Percentiles rank a stretch among this genome's conserved stretches.
Evolutionary conservation across 2,888 invertebrate genomes (phyloP).

Genomic region (Perizoma affinitatum): DNA sequence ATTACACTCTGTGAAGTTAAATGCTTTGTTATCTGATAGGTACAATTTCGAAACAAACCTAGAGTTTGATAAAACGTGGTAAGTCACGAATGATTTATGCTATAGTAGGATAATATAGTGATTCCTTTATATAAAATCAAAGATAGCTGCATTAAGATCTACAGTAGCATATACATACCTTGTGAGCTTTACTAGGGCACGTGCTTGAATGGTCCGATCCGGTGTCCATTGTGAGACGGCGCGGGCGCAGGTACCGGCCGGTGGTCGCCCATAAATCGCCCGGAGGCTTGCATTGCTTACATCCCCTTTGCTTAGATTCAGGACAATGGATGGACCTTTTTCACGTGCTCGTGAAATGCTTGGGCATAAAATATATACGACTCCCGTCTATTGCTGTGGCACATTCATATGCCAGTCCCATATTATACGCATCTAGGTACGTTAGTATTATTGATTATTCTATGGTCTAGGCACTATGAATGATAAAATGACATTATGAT

Average conservation of each 20-base stretch:
- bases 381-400: slow-evolving; percentile 12
- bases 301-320: slow-evolving; percentile 44
- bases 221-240: slow-evolving; percentile 56
- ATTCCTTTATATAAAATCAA: slow-evolving; percentile 5
- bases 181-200: slow-evolving; percentile 36
- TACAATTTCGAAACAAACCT: too few relatives aligned
- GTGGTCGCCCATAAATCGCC: slow-evolving; percentile 57
- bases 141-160: slow-evolving; percentile 20
- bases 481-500: too few relatives aligned
- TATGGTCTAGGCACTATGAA: too few relatives aligned
- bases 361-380: slow-evolving; percentile 4
- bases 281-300: slow-evolving; percentile 41
- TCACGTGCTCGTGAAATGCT: slow-evolving; percentile 56
- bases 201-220: slow-evolving; percentile 62
- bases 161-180: slow-evolving; percentile 12
- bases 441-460: too few relatives aligned
- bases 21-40: too few relatives aligned
- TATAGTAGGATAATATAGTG: neutral
- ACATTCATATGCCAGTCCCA: neutral
- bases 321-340: slow-evolving; percentile 53
- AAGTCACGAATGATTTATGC: too few relatives aligned
- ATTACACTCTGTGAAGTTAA: too few relatives aligned
- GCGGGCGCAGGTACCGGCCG: slow-evolving; percentile 60
- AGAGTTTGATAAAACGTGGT: too few relatives aligned
- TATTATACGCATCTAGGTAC: too few relatives aligned